Base-by-base conservation (phyloP, 2,888 invertebrate genomes). In the Sinopyrophorus schimmeli region DNA sequence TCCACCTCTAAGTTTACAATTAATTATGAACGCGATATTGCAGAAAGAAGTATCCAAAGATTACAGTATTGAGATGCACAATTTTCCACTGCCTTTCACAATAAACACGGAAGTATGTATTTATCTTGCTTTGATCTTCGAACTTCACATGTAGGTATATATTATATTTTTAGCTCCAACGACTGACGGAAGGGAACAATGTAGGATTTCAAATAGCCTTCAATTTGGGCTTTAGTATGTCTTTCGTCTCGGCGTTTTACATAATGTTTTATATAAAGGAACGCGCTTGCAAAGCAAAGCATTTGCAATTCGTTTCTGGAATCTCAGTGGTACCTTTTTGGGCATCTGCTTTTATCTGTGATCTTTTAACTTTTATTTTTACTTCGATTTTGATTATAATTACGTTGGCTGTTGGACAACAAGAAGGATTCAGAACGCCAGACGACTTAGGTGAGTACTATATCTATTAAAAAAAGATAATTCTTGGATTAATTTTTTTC, bases 221-320 rank as follows among this genome's bases (percentile, higher is more conserved):
- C 47, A 86, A 85, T 57, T 74, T 90, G 31, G 84, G 85, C 5
- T 88, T 85, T 68, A 84, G 87, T 61, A 76, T 90, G 68, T 81
- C 85, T 0, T 84, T 91, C 61, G 82, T 82, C 2, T 79, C 82
- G 16, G 77, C 81, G 1, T 81, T 82, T 20, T 85, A 79, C 60
- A 72, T 84, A 17, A 75, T 85, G 65, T 83, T 83, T 26, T 65
- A 76, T 51, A 64, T 85, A 35, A 76, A 84, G 72, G 91, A 91
- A 66, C 77, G 85, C 7, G 72, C 80, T 2, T 78, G 77, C 18
- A 82, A 85, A 32, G 80, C 87, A 0, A 86, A 87, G 61, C 78
- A 86, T 38, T 71, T 89, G 15, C 88, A 89, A 64, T 79, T 82
- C 54, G 84, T 88, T 0, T 83, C 87, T 2, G 89, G 89, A 0